Percentiles rank a stretch among this genome's conserved stretches.
phyloP scores from a whole-genome alignment of 2,888 invertebrate genomes.

The Helicoverpa assulta region DNA sequence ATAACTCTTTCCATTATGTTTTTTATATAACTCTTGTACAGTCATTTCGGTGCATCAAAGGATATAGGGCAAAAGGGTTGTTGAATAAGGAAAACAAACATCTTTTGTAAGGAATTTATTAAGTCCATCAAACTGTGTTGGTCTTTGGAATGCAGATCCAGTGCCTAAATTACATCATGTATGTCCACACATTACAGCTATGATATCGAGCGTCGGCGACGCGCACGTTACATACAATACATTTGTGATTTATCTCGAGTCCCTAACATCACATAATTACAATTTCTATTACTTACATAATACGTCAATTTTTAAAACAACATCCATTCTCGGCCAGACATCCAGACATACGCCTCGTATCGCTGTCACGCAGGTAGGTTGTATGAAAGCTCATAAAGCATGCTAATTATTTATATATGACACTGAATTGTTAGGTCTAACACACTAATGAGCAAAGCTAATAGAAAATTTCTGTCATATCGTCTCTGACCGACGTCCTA shows the following conservation, averaged over 20 bases:
- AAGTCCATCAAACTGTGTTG: slow-evolving; percentile 87
- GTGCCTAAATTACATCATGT: slow-evolving; percentile 78
- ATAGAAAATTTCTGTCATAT: slow-evolving; percentile 57
- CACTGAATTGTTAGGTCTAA: slow-evolving; percentile 74
- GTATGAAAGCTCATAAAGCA: slow-evolving; percentile 77
- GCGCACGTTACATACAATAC: slow-evolving; percentile 62
- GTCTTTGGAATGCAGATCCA: slow-evolving; percentile 89
- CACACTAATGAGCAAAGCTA: slow-evolving; percentile 79
- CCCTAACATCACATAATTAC: slow-evolving; percentile 58
- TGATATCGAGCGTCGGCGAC: slow-evolving; percentile 67
- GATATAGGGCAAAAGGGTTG: neutral
- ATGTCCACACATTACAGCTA: slow-evolving; percentile 73
- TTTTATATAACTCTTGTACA: too few relatives aligned
- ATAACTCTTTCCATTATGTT: neutral
- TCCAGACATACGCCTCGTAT: slow-evolving; percentile 36
- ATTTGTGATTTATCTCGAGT: slow-evolving; percentile 59
- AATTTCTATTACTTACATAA: slow-evolving; percentile 48
- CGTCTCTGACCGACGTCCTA: slow-evolving; percentile 66
- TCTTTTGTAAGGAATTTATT: slow-evolving; percentile 79
- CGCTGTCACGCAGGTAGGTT: slow-evolving; percentile 60
- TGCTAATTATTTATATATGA: slow-evolving; percentile 73
- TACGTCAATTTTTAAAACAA: slow-evolving; percentile 57
- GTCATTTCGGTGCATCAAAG: neutral
- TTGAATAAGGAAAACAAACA: slow-evolving; percentile 34
- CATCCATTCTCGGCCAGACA: slow-evolving; percentile 46